Conservation (phyloP, 2,888 invertebrate species). For the Bellardia bayeri region DNA sequence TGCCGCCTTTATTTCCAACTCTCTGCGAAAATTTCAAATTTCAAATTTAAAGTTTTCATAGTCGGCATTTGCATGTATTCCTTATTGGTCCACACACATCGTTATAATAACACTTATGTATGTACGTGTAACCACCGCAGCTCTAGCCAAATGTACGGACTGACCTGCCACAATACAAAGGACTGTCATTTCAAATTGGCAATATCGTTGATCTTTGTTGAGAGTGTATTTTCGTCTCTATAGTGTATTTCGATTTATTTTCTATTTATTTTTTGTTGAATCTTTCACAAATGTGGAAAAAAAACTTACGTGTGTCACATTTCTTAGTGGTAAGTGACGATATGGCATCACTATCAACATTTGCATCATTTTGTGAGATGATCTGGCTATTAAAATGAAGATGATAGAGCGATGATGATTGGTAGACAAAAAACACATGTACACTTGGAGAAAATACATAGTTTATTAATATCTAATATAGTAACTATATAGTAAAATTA, state of each 20-base stretch:
- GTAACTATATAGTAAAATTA: no score
- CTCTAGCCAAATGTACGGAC: neutral
- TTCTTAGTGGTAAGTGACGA: conserved; percentile 60
- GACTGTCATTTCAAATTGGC: conserved; percentile 62
- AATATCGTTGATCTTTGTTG: conserved; percentile 66
- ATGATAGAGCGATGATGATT: conserved; percentile 79
- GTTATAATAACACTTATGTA: conserved; percentile 56
- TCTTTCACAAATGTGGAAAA: conserved; percentile 34
- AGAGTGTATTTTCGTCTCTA: conserved; percentile 50
- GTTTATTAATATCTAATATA: no score
- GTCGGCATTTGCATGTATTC: conserved; percentile 45
- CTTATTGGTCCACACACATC: conserved; percentile 60
- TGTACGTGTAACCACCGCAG: neutral
- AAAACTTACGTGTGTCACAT: conserved; percentile 60
- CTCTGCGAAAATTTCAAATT: conserved; percentile 5
- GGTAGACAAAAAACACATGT: neutral
- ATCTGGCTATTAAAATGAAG: conserved; percentile 69
- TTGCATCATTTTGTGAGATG: conserved; percentile 54
- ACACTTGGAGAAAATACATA: conserved; percentile 25
- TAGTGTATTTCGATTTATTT: conserved; percentile 41
- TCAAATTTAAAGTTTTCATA: conserved; percentile 22
- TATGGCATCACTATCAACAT: conserved; percentile 61
- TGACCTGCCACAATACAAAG: conserved; percentile 68
- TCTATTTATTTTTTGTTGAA: conserved; percentile 17
- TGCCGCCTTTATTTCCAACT: conserved; percentile 66